Base-by-base conservation (phyloP, 1,140 invertebrate genomes). In the Palaemon carinicauda region DNA sequence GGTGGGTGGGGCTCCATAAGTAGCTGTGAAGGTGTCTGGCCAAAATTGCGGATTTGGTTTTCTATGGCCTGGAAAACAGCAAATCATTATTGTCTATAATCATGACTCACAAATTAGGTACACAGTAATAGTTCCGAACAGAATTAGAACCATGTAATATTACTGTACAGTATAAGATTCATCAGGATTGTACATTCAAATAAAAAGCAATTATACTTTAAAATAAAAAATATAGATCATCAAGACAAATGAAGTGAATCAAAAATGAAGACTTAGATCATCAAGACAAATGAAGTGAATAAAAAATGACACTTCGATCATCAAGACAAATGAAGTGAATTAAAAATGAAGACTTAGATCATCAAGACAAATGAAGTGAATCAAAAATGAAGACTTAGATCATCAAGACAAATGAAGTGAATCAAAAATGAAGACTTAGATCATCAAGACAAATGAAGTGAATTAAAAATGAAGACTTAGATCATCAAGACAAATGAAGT, bases 1-100 rank as follows among this genome's bases (percentile, higher is more conserved):
- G 98, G 98, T 5, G 98, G 97, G 94, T 99, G 99, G 0, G 98
- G 98, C 90, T 99, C 98, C 93, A 97, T 97, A 69, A 99, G 91
- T 41, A 99, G 93, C 92, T 99, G 98, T 9, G 97, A 97, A 0
- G 98, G 98, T 1, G 98, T 99, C 92, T 99, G 98, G 0, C 99
- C 99, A 92, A 99, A 99, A 92, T 97, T 98, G 27, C 96, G 93
- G 88, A 99, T 99, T 93, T 99, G 98, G 92, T 99, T 98, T 91
- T 99, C 98, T 78, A 99, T 95, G 0, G 98, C 98, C 93, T 94
- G 90, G 33, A 91, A 91, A 82, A 85, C 29, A 83, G 50, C 87
- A 82, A 83, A 65, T 27, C 21, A 82, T 31, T 65, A 33, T 41
- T 50, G 17, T 79, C n/a, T n/a, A 41, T 9, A 51, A 12, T 79